These are phyloP conservation scores for Amphiprion percula DNA, from an alignment of 2,113 vertebrate genomes.

Conservation along the genomic window DNA sequence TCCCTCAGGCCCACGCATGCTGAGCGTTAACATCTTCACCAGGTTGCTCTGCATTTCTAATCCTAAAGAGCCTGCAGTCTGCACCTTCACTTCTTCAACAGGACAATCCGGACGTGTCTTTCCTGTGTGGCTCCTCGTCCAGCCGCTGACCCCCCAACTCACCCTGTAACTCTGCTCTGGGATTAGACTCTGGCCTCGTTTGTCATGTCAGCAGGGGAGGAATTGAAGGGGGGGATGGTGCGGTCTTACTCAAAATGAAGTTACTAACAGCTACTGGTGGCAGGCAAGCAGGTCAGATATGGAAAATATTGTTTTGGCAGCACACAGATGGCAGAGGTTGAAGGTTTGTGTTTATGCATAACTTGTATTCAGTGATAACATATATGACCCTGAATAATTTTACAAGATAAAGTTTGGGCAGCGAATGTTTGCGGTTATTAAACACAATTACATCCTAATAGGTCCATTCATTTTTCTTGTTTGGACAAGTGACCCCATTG, in stretches of 20 bases:
- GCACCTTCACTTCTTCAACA: conserved; percentile 69
- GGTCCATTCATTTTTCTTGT: conserved; percentile 55
- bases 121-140: conserved; percentile 58
- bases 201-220: conserved; percentile 72
- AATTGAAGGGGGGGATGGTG: conserved; percentile 23
- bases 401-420: conserved; percentile 28
- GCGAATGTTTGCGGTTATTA: conserved; percentile 24
- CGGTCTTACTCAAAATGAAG: conserved; percentile 45
- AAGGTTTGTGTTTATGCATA: conserved; percentile 1
- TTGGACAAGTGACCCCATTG: conserved; percentile 75
- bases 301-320: conserved; percentile 24
- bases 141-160: conserved; percentile 63
- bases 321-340: background rate
- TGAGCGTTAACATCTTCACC: conserved; percentile 64
- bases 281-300: conserved; percentile 26
- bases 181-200: conserved; percentile 72
- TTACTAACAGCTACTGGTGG: conserved; percentile 30
- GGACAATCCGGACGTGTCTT: conserved; percentile 47
- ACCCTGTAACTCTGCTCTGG: conserved; percentile 62
- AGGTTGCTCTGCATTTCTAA: conserved; percentile 48
- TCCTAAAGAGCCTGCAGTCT: conserved; percentile 47
- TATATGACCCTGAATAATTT: background rate
- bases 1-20: conserved; percentile 18
- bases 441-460: conserved; percentile 50
- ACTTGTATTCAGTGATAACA: conserved; percentile 10